Evolutionary conservation across 2,113 vertebrate genomes (phyloP).

Genomic region (Catharus fuscescens): DNA sequence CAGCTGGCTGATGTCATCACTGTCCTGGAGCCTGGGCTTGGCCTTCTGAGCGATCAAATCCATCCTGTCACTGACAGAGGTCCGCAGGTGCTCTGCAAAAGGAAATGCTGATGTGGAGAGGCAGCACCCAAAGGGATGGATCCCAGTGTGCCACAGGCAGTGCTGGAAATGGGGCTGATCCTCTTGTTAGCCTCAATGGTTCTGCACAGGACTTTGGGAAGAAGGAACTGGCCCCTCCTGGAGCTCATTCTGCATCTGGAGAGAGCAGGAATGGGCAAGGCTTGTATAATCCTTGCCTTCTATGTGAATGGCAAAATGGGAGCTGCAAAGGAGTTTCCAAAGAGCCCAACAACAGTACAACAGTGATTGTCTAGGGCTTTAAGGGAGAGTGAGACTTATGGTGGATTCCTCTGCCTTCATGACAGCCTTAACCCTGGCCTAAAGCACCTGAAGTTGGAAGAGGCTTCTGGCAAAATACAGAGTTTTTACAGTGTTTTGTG

Average conservation of each 20-base stretch:
- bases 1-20: constrained; percentile 72
- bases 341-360: not conserved
- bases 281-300: not conserved
- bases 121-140: not conserved
- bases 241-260: not conserved
- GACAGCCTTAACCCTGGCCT: not conserved
- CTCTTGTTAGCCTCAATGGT: not conserved
- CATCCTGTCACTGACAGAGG: constrained; percentile 68
- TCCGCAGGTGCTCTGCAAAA: constrained; percentile 74
- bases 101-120: not conserved
- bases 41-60: constrained; percentile 70
- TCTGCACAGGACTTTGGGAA: not conserved
- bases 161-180: not conserved
- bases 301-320: not conserved
- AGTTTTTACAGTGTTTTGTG: not conserved
- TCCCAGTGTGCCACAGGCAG: not conserved
- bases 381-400: not conserved
- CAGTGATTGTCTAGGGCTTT: not conserved
- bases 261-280: not conserved
- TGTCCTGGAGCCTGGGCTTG: constrained; percentile 70
- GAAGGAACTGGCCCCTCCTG: not conserved
- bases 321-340: not conserved
- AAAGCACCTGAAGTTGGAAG: not conserved
- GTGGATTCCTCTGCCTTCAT: not conserved
- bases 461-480: not conserved